Evolutionary conservation across 2,113 vertebrate genomes (phyloP).

Genomic region (Poecile atricapillus): DNA sequence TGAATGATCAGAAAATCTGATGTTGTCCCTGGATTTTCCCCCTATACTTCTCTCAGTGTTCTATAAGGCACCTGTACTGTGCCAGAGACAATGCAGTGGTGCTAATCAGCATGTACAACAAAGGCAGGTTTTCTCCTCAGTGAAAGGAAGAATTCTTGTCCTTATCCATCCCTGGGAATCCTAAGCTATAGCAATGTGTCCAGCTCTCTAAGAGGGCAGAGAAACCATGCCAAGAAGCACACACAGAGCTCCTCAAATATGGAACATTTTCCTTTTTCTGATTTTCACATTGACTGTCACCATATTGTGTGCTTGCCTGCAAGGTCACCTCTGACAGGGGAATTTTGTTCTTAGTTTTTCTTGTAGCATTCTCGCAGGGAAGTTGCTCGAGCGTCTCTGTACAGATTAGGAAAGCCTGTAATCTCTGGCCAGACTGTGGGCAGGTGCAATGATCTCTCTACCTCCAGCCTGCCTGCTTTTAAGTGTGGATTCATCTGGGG

Average conservation of each 20-base stretch:
- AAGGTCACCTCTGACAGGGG: neutral
- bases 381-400: rapidly evolving
- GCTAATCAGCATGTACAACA: rapidly evolving
- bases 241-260: rapidly evolving
- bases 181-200: neutral
- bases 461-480: neutral
- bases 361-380: rapidly evolving
- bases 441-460: neutral
- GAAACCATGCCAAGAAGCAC: neutral
- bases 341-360: neutral
- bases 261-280: neutral
- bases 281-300: neutral
- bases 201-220: neutral
- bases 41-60: neutral
- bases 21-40: neutral
- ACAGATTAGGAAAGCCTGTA: neutral
- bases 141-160: neutral
- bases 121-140: neutral
- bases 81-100: neutral
- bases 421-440: rapidly evolving
- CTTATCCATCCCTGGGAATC: neutral
- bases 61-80: neutral
- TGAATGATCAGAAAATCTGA: neutral
- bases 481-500: neutral
- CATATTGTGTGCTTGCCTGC: rapidly evolving